These are phyloP conservation scores for Charina bottae DNA, from an alignment of 2,113 vertebrate genomes.

Conservation along the genomic window DNA sequence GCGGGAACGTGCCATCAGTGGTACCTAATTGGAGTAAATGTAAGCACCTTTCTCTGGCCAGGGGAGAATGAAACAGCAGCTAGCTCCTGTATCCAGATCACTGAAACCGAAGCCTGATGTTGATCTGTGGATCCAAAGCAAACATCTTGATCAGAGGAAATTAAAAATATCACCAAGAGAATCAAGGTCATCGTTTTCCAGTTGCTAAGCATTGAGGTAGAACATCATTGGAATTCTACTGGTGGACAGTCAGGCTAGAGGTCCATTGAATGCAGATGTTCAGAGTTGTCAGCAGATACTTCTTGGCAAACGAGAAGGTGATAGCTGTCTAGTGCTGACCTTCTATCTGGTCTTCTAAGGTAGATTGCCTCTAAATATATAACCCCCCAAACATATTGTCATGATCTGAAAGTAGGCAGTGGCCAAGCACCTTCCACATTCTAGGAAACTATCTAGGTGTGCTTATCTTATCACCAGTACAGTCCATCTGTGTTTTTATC, in stretches of 20 bases:
- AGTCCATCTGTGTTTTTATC: too few species aligned
- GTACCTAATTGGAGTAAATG: constrained; percentile 1
- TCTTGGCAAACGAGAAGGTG: not conserved
- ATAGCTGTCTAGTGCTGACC: not conserved
- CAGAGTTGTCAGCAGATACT: not conserved
- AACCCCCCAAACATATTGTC: not conserved
- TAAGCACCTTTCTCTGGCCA: constrained; percentile 44
- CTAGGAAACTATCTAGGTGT: too few species aligned
- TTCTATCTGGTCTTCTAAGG: not conserved
- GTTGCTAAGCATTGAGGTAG: not conserved
- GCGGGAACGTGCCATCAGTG: constrained; percentile 43
- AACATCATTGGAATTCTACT: not conserved
- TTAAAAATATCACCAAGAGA: not conserved
- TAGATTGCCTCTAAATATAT: not conserved
- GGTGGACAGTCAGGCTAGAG: not conserved
- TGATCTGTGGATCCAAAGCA: not conserved
- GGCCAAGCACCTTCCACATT: too few species aligned
- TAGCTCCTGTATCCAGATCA: constrained; percentile 29
- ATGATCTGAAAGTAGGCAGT: too few species aligned
- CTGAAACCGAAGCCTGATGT: not conserved
- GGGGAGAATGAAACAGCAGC: not conserved
- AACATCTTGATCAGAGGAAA: not conserved
- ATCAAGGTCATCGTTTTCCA: not conserved
- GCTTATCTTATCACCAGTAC: too few species aligned
- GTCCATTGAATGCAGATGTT: not conserved